Percentiles rank a stretch among this genome's conserved stretches.
These are phyloP conservation scores for Dryoscopus gambensis DNA, from an alignment of 2,113 vertebrate genomes.

Conservation along the genomic window DNA sequence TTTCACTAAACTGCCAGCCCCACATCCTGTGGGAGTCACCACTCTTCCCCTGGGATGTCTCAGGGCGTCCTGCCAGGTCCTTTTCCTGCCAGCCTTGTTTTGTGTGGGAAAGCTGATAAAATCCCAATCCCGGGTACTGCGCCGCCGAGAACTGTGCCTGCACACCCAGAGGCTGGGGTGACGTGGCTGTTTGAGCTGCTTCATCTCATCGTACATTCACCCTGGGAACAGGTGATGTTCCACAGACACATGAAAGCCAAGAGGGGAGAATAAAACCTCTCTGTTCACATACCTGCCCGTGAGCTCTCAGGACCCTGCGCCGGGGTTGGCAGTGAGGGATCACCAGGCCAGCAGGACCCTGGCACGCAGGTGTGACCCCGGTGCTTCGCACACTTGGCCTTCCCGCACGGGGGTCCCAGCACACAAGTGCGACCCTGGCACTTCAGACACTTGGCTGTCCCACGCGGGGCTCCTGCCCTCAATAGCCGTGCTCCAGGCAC, in stretches of 20 bases:
- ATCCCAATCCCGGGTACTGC: rapidly evolving
- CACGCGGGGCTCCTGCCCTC: background rate
- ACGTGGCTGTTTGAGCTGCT: background rate
- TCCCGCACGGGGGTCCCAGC: background rate
- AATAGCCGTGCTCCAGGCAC: background rate
- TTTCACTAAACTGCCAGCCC: background rate
- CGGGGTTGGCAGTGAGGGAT: rapidly evolving
- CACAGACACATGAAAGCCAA: rapidly evolving
- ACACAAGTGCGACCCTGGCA: background rate
- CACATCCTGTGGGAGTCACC: background rate
- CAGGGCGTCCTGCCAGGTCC: background rate
- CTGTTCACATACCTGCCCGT: rapidly evolving
- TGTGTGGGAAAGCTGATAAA: background rate
- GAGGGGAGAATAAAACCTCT: background rate
- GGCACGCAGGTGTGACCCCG: background rate
- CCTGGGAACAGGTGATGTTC: rapidly evolving
- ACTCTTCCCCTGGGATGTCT: background rate
- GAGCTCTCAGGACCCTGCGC: background rate
- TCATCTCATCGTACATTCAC: rapidly evolving
- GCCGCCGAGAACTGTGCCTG: rapidly evolving
- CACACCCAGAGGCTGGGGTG: background rate
- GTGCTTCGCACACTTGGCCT: rapidly evolving
- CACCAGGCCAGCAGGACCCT: background rate
- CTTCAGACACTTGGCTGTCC: background rate
- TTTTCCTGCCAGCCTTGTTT: background rate